phyloP scores from a whole-genome alignment of 2,888 invertebrate species.

The Uropetala carovei region DNA sequence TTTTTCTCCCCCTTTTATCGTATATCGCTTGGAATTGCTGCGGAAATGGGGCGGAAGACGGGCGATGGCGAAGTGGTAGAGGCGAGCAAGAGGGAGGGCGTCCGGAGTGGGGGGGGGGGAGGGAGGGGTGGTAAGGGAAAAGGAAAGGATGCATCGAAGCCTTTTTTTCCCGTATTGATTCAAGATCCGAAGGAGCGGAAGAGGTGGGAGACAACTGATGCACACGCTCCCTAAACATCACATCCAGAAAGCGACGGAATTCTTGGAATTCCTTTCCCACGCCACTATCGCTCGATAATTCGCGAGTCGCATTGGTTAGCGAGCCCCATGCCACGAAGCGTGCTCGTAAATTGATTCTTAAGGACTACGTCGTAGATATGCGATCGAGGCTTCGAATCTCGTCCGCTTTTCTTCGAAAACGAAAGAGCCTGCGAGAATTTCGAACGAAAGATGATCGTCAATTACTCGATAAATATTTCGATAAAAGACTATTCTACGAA shows the following conservation, averaged over 20 bases:
- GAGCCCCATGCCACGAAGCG: too few species aligned
- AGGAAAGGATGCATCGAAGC: constrained; percentile 9
- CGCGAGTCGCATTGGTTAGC: too few species aligned
- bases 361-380: too few species aligned
- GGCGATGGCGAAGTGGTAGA: not conserved
- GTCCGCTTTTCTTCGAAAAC: too few species aligned
- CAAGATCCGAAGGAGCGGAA: not conserved
- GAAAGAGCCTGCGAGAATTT: too few species aligned
- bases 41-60: not conserved
- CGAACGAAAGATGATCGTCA: too few species aligned
- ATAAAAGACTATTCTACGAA: too few species aligned
- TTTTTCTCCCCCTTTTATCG: not conserved
- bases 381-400: too few species aligned
- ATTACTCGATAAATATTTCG: too few species aligned
- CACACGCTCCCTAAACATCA: not conserved
- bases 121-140: not conserved
- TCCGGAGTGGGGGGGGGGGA: not conserved
- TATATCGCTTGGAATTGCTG: not conserved
- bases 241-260: not conserved
- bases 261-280: not conserved
- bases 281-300: not conserved
- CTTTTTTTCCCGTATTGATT: constrained; percentile 26
- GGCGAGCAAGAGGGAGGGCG: not conserved
- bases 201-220: not conserved
- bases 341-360: too few species aligned